Evolutionary conservation across 2,888 invertebrate genomes (phyloP).

Genomic region (Nymphalis polychloros): DNA sequence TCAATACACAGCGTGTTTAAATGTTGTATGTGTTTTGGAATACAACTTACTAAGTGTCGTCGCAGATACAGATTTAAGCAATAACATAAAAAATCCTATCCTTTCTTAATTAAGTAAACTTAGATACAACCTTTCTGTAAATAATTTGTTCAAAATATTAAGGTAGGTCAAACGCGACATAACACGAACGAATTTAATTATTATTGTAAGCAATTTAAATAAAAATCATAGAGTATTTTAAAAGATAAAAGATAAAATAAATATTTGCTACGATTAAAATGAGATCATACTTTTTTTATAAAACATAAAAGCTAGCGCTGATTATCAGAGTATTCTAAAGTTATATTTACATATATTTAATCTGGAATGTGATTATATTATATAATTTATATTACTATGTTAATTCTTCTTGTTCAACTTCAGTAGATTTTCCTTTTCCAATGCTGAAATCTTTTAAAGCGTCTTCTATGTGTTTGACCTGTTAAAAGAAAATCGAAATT

Average conservation of each 20-base stretch:
- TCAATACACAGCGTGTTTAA: too few species aligned
- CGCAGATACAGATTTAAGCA: too few species aligned
- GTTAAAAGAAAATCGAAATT: constrained; percentile 36
- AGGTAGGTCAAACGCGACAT: too few species aligned
- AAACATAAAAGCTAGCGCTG: neutral
- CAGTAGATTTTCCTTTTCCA: constrained; percentile 67
- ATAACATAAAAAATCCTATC: too few species aligned
- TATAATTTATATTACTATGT: constrained; percentile 52
- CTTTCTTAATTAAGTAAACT: too few species aligned
- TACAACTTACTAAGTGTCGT: too few species aligned
- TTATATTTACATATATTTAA: constrained; percentile 1
- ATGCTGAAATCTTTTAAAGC: constrained; percentile 84
- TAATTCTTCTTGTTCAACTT: constrained; percentile 59
- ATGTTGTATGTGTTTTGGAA: too few species aligned
- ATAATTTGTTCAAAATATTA: too few species aligned
- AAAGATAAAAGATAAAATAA: neutral
- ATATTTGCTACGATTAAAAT: neutral
- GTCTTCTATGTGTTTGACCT: constrained; percentile 85
- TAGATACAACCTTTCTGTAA: too few species aligned
- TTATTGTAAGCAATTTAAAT: neutral
- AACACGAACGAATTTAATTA: too few species aligned
- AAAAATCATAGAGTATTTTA: neutral
- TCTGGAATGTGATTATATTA: constrained; percentile 15
- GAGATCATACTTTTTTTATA: constrained; percentile 10
- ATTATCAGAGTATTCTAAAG: neutral